Evolutionary conservation across 2,888 invertebrate genomes (phyloP).

Genomic region (Synergus japonicus): DNA sequence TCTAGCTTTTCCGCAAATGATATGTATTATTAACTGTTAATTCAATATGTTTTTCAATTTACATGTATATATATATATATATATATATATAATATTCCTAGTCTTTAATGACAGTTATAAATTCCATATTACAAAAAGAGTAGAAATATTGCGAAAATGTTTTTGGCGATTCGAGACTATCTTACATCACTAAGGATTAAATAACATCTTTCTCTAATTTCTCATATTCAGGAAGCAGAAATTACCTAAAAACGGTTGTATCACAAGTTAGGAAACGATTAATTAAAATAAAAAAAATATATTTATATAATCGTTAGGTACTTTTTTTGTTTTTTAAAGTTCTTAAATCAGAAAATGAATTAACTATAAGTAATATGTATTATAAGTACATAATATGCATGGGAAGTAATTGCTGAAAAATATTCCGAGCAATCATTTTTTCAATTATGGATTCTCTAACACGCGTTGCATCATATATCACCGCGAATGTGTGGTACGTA

Average conservation of each 20-base stretch:
- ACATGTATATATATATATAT: too few relatives aligned
- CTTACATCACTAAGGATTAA: neutral
- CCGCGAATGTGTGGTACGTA: conserved; percentile 19
- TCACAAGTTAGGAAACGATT: too few relatives aligned
- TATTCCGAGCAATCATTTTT: conserved; percentile 24
- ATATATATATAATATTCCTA: too few relatives aligned
- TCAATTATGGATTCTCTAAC: conserved; percentile 15
- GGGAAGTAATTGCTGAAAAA: conserved; percentile 16
- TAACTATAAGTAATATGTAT: too few relatives aligned
- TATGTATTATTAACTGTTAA: too few relatives aligned
- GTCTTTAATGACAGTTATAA: neutral
- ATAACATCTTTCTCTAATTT: conserved; percentile 12
- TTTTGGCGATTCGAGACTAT: conserved; percentile 4
- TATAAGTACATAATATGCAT: neutral
- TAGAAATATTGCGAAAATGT: conserved; percentile 9
- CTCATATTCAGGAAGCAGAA: neutral
- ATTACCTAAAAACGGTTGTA: too few relatives aligned
- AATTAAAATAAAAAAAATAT: too few relatives aligned
- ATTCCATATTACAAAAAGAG: conserved; percentile 10
- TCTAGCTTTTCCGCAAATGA: too few relatives aligned
- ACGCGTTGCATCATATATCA: conserved; percentile 16
- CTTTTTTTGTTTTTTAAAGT: too few relatives aligned
- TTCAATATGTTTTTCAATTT: too few relatives aligned
- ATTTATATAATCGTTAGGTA: too few relatives aligned
- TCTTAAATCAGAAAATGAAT: too few relatives aligned